Base-by-base conservation (phyloP, 2,888 invertebrate genomes). In the Micropterix aruncella region DNA sequence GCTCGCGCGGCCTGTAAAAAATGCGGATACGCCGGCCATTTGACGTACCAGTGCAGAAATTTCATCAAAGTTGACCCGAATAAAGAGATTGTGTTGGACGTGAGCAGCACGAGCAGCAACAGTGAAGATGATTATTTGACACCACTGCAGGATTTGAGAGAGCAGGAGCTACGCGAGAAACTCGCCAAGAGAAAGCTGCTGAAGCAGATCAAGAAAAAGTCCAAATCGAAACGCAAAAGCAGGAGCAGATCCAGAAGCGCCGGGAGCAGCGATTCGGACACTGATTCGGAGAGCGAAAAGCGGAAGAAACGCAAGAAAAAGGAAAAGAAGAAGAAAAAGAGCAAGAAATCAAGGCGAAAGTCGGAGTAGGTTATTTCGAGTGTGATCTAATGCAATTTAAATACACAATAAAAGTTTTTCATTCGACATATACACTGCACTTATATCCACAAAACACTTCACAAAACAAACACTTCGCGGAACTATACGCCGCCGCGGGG, bases 91-190 rank as follows among this genome's bases (percentile, higher is more conserved):
- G 84, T 95, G 2, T 62, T 95, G 45, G 95, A 95, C 60, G 89
- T 95, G 1, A 92, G 92, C 58, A 93, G 93, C 55, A 95, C 94
- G 3, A 93, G 92, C 55, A 92, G 91, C 48, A 92, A 92, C 54
- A 83, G 85, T 16, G 84, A 83, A 50, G 75, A 79, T 47, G 85
- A 92, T 51, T 89, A 88, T 58, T 69, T 82, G 2, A 91, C 91
- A 0, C 92, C 92, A 0, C 61, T 92, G 42, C 89, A 87, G 18
- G 81, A 80, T 49, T 60, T 91, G 37, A 66, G 90, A 16, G 85
- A 87, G 56, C 79, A 81, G 44, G 91, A 91, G 60, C 60, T 91
- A 1, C 71, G 75, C 46, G 78, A 79, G 53, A 85, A 85, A 57
- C 60, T 82, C 45, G 77, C 79, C 50, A 66, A 70, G n/a, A 69